These are phyloP conservation scores for Nematopogon swammerdamellus DNA, from an alignment of 2,888 invertebrate species.

Conservation along the genomic window DNA sequence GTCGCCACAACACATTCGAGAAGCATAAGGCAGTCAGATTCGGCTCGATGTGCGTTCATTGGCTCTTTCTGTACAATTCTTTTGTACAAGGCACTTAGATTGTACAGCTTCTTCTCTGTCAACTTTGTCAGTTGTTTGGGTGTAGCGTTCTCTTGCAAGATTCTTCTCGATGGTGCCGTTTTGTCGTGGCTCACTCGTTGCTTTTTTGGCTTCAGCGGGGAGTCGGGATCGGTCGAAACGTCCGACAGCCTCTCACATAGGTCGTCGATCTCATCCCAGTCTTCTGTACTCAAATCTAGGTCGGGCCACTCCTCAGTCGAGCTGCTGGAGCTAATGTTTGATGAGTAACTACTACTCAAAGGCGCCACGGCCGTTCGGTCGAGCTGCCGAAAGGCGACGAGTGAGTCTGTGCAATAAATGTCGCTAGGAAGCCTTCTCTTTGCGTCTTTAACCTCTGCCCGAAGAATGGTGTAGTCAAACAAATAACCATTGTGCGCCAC, in stretches of 20 bases:
- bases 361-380: not conserved
- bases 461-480: conserved; percentile 77
- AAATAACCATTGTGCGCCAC: conserved; percentile 78
- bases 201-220: not conserved
- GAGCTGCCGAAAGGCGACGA: conserved; percentile 56
- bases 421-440: conserved; percentile 41
- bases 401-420: conserved; percentile 65
- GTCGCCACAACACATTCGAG: conserved; percentile 57
- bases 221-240: conserved; percentile 11
- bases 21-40: conserved; percentile 64
- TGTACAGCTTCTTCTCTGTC: conserved; percentile 28
- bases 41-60: conserved; percentile 60
- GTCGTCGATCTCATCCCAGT: conserved; percentile 29
- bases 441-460: conserved; percentile 52
- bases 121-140: no score
- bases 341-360: no score
- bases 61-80: conserved; percentile 46
- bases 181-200: not conserved
- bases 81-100: conserved; percentile 51
- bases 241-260: conserved; percentile 21
- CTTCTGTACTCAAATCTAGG: conserved; percentile 25
- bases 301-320: conserved; percentile 23
- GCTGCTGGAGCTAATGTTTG: conserved; percentile 19
- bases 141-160: not conserved
- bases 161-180: no score